Evolutionary conservation across 2,888 invertebrate genomes (phyloP), one percentile per base, ranked within the genome.

Genomic region (Rhopalosiphum nymphaeae): DNA sequence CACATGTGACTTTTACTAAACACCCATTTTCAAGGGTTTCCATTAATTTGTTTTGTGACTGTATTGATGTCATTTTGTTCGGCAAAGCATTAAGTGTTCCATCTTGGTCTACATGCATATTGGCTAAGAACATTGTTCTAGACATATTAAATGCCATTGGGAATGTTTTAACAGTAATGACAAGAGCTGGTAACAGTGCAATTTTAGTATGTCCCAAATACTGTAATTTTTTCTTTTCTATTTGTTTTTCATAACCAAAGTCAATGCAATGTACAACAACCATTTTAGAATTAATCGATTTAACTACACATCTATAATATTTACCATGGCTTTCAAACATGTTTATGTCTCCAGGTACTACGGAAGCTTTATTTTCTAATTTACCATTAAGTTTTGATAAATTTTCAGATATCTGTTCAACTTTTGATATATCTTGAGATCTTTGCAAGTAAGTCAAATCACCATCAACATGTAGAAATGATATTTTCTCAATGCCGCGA

Each of bases 391-490:
- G 29, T 86, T 94, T 91, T 91, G 94, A 94, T 67, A 94, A 25
- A 16, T 25, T 91, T 87, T 86, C 86, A 91, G 91, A 94, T 86
- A 94, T 87, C 87, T 94, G 87, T 87, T 86, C 49, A 94, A 91
- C 26, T 13, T 56, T 94, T 10, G 67, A 61, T 78, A 53, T 49
- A 86, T 94, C 94, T 91, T 94, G 90, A 91, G 49, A 90, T 87
- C 94, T 94, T 4, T 94, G 94, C 42, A 94, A 53, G 36, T 94
- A 94, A 44, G 91, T 91, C 49, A 90, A 85, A 1, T 94, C 91
- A 44, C 94, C 94, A 91, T 94, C 91, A 94, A 91, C 86, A n/a
- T 94, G 91, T n/a, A 94, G 53, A 49, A 86, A 67, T 49, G 91
- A 94, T 86, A 94, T 94, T 25, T 86, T 67, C 56, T 94, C 94